Evolutionary conservation across 2,113 vertebrate species (phyloP), one percentile per base, ranked within the genome.

Genomic region (Ammodytes marinus): DNA sequence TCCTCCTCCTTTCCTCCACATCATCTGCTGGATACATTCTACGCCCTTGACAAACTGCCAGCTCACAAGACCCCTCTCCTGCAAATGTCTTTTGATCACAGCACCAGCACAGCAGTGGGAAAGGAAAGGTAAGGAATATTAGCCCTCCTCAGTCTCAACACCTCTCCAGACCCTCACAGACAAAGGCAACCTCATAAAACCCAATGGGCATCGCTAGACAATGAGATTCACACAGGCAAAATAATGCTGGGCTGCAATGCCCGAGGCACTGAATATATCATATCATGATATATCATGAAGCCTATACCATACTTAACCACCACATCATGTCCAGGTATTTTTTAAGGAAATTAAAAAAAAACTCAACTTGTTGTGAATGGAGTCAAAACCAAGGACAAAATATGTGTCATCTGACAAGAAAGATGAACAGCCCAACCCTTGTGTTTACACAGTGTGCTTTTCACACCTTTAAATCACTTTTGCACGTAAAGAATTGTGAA

Each of bases 41-140:
- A 77, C 67, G 89, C 84, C 93, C 93, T 94, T 92, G 90, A 94
- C 87, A 93, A 64, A 86, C 80, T 88, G 78, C 89, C 84, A 86
- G 71, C 17, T 1, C 82, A 74, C 78, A 76, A 73, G 27, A 58
- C 67, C 58, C 64, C 77, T 74, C 78, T 83, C 69, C 77, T 84
- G 70, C 73, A 91, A 87, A 71, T 69, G 64, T 52, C 13, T 73
- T 90, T 81, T 88, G 86, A 89, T 90, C 82, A 90, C 72, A 73
- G 55, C 59, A 43, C 65, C 82, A 77, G 53, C 46, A 82, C 6
- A 13, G 42, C 80, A 82, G 74, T 85, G 83, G 80, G 63, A 71
- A 88, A 81, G 80, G 63, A 71, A 88, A 81, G 60, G 73, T 66
- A 19, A 49, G 54, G 73, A 82, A 52, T 71, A 81, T 70, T 42